Base-by-base conservation (phyloP, 2,113 vertebrate species). In the Perca flavescens region DNA sequence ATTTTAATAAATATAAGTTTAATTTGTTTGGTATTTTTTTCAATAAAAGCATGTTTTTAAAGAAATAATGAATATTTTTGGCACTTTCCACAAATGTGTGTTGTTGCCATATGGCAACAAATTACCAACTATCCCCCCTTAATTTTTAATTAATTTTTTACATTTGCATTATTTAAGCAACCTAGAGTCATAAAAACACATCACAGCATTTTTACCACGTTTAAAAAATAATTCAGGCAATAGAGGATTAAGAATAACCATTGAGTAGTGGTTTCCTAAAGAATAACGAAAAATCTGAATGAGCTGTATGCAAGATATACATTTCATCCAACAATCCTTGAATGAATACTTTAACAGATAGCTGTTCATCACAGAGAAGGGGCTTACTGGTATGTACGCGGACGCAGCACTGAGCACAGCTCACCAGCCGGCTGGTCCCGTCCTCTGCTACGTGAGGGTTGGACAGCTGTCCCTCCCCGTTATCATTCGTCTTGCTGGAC, bases 381-480 rank as follows among this genome's bases (percentile, higher is more conserved):
- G 15, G 91, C 98, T 97, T 95, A 99, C 98, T 99, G 4, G 97
- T 95, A 40, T 99, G 98, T 15, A 99, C 98, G 4, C 97, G 96
- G 78, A 99, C 98, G 1, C 93, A 95, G 94, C 98, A 99, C 86
- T 94, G 96, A 83, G 94, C 95, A 91, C 98, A 99, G 89, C 96
- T 98, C 92, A 99, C 89, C 2, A 99, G 95, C 36, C 95, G 1
- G 4, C 98, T 99, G 85, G 96, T 98, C 65, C 97, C 98, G 13
- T 99, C 97, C 80, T 97, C 96, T 53, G 97, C 96, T 15, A 98
- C 88, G 66, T 97, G 95, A 1, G 97, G 96, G 15, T 96, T 97
- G n/a, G 96, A 97, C 57, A 97, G 96, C 81, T 95, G 97, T 74
- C 97, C 96, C 82, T 99, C 97, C 94, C 57, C 87, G 4, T 73